These are phyloP conservation scores for Coleophora flavipennella DNA, from an alignment of 2,888 invertebrate genomes.

Conservation along the genomic window DNA sequence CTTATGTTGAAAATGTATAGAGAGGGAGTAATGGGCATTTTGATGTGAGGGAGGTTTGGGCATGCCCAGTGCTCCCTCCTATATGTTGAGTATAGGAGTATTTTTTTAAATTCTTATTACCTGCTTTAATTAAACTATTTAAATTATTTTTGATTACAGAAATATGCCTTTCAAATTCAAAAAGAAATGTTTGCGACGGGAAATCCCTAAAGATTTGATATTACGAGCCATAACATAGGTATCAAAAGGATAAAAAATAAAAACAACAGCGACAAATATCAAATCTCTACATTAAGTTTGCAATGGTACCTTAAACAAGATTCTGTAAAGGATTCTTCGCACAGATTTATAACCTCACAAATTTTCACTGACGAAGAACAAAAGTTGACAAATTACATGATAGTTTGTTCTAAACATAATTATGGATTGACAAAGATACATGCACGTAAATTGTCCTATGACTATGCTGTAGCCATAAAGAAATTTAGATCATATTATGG, in stretches of 20 bases:
- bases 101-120: constrained; percentile 6
- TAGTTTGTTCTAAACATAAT: too few species aligned
- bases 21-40: constrained; percentile 10
- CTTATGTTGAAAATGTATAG: too few species aligned
- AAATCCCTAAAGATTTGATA: constrained; percentile 13
- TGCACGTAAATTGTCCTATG: constrained; percentile 6
- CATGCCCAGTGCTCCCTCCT: constrained; percentile 15
- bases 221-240: constrained; percentile 14
- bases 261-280: constrained; percentile 14
- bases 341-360: too few species aligned
- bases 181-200: too few species aligned
- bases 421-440: constrained; percentile 5
- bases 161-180: constrained; percentile 11
- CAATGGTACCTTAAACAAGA: too few species aligned
- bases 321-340: too few species aligned
- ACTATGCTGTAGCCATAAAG: constrained; percentile 7
- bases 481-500: too few species aligned
- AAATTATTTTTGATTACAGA: constrained; percentile 8
- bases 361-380: constrained; percentile 10
- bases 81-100: too few species aligned
- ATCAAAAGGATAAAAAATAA: constrained; percentile 13
- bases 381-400: constrained; percentile 12
- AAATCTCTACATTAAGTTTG: constrained; percentile 12
- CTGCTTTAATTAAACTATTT: too few species aligned
- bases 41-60: constrained; percentile 13